Percentiles rank a stretch among this genome's conserved stretches.
Evolutionary conservation across 2,888 invertebrate genomes (phyloP).

Genomic region (Nephrocerus scutellatus): DNA sequence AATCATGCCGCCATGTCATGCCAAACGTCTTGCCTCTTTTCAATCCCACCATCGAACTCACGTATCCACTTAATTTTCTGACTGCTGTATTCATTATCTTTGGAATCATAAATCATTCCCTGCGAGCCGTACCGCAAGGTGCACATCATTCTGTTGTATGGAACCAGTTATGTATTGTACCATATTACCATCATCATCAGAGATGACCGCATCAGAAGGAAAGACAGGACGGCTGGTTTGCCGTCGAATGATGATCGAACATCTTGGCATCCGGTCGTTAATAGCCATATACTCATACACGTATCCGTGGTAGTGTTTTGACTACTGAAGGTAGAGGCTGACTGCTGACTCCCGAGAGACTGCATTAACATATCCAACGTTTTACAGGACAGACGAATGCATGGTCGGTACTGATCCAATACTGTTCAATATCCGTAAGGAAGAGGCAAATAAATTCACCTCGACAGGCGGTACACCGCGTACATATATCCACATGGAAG

Average conservation of each 20-base stretch:
- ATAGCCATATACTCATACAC: slow-evolving; percentile 13
- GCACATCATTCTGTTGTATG: slow-evolving; percentile 27
- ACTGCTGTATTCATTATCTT: slow-evolving; percentile 31
- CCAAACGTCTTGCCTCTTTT: too few species aligned
- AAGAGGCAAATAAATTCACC: background rate
- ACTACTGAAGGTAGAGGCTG: too few species aligned
- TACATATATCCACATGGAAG: slow-evolving; percentile 18
- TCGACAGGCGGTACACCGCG: background rate
- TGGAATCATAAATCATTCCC: slow-evolving; percentile 32
- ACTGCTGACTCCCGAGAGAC: too few species aligned
- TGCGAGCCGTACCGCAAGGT: slow-evolving; percentile 32
- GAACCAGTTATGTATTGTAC: slow-evolving; percentile 17
- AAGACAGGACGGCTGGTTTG: slow-evolving; percentile 6
- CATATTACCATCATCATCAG: slow-evolving; percentile 13
- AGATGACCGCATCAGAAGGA: too few species aligned
- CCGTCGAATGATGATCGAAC: slow-evolving; percentile 17
- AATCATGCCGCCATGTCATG: too few species aligned
- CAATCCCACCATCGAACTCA: slow-evolving; percentile 22
- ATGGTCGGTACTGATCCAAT: too few species aligned
- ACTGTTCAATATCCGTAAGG: slow-evolving; percentile 1
- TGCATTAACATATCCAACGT: too few species aligned
- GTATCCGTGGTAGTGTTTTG: slow-evolving; percentile 12
- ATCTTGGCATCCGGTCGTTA: slow-evolving; percentile 23
- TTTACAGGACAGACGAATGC: slow-evolving; percentile 7
- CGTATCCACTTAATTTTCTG: slow-evolving; percentile 26